A percentile compares a stretch with the other conserved stretches of the same genome.
phyloP scores from a whole-genome alignment of 2,113 vertebrate species.

The Rhea americana region DNA sequence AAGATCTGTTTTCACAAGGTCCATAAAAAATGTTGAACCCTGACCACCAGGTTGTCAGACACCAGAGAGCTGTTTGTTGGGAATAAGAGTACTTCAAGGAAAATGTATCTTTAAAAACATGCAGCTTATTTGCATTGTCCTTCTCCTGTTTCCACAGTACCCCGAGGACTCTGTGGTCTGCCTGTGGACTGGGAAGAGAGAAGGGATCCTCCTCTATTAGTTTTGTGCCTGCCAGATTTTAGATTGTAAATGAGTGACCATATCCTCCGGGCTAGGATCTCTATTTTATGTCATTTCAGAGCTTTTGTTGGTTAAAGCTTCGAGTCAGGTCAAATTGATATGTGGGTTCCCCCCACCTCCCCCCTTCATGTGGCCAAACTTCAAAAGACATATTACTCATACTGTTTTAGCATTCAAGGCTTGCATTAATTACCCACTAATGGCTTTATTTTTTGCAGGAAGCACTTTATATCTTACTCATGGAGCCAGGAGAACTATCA shows the following conservation, averaged over 20 bases:
- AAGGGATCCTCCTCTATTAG: neutral
- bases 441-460: constrained; percentile 15
- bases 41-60: neutral
- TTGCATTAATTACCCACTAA: constrained; percentile 50
- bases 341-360: neutral
- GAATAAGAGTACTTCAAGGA: neutral
- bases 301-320: neutral
- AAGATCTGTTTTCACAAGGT: neutral
- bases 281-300: neutral
- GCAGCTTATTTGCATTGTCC: neutral
- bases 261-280: neutral
- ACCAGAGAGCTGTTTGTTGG: neutral
- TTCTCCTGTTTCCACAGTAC: neutral
- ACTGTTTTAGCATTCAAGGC: neutral
- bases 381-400: constrained; percentile 13
- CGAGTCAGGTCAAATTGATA: neutral
- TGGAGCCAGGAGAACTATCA: constrained; percentile 8
- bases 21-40: neutral
- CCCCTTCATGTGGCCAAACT: neutral
- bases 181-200: neutral
- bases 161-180: neutral
- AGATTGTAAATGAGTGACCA: neutral
- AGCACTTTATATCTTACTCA: constrained; percentile 8
- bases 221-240: neutral
- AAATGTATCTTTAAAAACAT: neutral